These are phyloP conservation scores for Calliphora vicina DNA, from an alignment of 1,140 invertebrate species.

Conservation along the genomic window DNA sequence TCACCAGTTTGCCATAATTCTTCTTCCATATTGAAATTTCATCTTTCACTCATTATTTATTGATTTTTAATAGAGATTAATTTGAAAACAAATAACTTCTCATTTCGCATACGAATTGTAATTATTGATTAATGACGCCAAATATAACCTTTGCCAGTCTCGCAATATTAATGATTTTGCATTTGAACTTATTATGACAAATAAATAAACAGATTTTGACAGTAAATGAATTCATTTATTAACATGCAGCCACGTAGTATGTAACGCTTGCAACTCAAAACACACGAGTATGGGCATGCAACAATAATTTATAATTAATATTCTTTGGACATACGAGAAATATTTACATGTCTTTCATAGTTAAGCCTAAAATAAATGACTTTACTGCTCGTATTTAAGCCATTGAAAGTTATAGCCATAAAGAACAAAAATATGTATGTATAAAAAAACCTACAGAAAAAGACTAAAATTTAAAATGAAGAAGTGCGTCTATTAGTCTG, in stretches of 20 bases:
- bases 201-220: constrained; percentile 2
- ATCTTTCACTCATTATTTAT: background rate
- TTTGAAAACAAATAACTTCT: background rate
- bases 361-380: constrained; percentile 9
- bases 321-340: background rate
- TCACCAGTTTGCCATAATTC: background rate
- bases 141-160: background rate
- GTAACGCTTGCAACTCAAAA: background rate
- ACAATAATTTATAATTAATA: constrained; percentile 5
- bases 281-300: background rate
- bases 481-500: constrained; percentile 1
- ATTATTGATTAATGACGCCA: background rate
- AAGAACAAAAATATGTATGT: background rate
- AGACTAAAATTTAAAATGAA: background rate
- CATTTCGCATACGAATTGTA: background rate
- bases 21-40: background rate
- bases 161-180: background rate
- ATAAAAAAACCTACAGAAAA: background rate
- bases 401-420: background rate
- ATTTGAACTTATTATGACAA: constrained; percentile 10
- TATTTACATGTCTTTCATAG: background rate
- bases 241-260: background rate
- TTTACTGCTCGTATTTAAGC: background rate
- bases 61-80: constrained; percentile 1
- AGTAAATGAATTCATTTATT: constrained; percentile 1